Percentiles rank a stretch among this genome's conserved stretches.
These are phyloP conservation scores for Atherinomorus stipes DNA, from an alignment of 2,113 vertebrate species.

Conservation along the genomic window DNA sequence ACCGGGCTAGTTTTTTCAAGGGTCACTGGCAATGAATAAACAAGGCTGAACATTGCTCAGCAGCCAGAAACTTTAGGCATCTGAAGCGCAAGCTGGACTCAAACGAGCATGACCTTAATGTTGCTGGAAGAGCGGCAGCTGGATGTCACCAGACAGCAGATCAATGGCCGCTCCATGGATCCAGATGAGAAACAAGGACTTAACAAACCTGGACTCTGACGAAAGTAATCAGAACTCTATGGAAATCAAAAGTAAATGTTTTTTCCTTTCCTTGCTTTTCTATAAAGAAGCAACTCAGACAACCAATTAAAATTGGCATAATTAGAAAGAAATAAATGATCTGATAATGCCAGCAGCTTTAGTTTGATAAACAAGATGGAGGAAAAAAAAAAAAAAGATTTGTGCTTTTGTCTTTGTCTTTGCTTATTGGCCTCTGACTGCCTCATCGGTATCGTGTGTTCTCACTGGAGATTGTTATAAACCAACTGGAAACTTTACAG, in stretches of 20 bases:
- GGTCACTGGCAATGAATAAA: conserved; percentile 1
- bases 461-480: not conserved
- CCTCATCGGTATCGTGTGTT: not conserved
- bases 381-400: too few relatives aligned
- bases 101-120: not conserved
- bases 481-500: conserved; percentile 43
- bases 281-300: too few relatives aligned
- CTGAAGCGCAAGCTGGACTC: not conserved
- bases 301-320: not conserved
- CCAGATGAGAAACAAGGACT: not conserved
- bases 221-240: not conserved
- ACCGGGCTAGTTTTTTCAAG: not conserved
- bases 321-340: not conserved
- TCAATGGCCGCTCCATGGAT: conserved; percentile 8
- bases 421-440: not conserved
- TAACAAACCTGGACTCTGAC: not conserved
- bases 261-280: too few relatives aligned
- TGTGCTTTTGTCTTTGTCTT: not conserved
- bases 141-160: conserved; percentile 18
- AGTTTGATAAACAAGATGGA: too few relatives aligned
- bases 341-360: not conserved
- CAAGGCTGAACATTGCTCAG: conserved; percentile 11
- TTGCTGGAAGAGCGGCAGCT: conserved; percentile 6
- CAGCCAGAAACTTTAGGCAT: not conserved
- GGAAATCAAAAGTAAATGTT: not conserved